Conservation (phyloP, 2,113 vertebrate genomes). For the Miniopterus natalensis region DNA sequence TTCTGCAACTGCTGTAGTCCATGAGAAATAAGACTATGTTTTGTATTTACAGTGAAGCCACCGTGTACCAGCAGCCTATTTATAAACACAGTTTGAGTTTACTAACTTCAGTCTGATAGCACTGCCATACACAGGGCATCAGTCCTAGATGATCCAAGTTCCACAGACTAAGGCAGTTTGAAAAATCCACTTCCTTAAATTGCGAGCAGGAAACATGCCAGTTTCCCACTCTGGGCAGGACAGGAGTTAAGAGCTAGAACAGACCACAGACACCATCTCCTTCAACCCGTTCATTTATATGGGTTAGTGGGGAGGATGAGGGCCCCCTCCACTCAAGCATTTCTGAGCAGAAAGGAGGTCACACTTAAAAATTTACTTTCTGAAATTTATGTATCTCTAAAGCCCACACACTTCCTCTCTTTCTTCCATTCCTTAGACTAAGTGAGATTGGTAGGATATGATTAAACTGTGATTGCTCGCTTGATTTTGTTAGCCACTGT, state of each 20-base stretch:
- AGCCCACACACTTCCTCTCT: not conserved
- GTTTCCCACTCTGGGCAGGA: not conserved
- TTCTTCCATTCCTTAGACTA: not conserved
- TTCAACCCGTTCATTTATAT: not conserved
- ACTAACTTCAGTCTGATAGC: not conserved
- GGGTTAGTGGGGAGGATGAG: not conserved
- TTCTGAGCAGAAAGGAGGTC: slow-evolving; percentile 29
- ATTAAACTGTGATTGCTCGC: slow-evolving; percentile 55
- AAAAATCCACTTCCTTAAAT: not conserved
- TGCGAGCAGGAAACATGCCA: slow-evolving; percentile 1
- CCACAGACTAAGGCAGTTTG: not conserved
- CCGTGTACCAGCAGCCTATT: not conserved
- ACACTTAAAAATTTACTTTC: not conserved
- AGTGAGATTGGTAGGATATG: slow-evolving; percentile 35
- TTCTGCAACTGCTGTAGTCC: not conserved
- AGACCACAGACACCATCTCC: not conserved
- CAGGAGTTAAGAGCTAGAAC: not conserved
- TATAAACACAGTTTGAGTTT: not conserved
- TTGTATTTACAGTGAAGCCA: not conserved
- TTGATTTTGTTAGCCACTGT: slow-evolving; percentile 63
- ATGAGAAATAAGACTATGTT: not conserved
- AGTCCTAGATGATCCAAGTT: not conserved
- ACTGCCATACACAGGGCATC: not conserved
- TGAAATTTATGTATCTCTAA: not conserved
- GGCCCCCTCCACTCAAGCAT: not conserved